A percentile compares a stretch with the other conserved stretches of the same genome.
Conservation (phyloP, 2,797 vertebrate species). For the Florisuga fusca region DNA sequence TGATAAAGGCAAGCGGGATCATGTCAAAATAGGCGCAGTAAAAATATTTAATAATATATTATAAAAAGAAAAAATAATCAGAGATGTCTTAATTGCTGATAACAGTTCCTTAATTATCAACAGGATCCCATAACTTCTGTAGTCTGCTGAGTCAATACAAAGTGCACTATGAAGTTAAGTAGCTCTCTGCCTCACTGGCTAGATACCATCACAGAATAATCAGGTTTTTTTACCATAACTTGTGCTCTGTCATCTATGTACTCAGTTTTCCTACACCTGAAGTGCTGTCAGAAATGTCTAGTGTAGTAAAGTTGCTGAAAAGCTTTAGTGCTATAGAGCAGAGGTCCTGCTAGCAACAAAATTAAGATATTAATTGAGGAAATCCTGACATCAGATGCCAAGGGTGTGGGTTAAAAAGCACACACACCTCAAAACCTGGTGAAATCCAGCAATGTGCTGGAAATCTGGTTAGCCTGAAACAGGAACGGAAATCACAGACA, state of each 20-base stretch:
- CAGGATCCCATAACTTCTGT: neutral
- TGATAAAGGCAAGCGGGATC: neutral
- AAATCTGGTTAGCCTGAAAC: neutral
- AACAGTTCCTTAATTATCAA: neutral
- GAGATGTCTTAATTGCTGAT: neutral
- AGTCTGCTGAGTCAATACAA: neutral
- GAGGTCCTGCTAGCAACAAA: neutral
- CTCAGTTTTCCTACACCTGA: neutral
- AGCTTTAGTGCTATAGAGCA: neutral
- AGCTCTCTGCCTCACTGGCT: neutral
- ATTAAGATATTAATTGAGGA: neutral
- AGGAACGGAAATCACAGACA: neutral
- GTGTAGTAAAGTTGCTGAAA: neutral
- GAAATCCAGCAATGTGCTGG: neutral
- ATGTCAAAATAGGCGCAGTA: neutral
- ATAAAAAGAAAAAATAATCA: neutral
- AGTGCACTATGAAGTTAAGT: neutral
- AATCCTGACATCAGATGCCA: neutral
- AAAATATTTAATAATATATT: neutral
- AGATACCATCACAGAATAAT: neutral
- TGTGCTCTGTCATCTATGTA: neutral
- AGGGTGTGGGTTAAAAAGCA: neutral
- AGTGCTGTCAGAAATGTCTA: neutral
- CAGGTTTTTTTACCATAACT: neutral
- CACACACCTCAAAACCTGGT: neutral